Base-by-base conservation (phyloP, 2,113 vertebrate species). In the Pteropus alecto region DNA sequence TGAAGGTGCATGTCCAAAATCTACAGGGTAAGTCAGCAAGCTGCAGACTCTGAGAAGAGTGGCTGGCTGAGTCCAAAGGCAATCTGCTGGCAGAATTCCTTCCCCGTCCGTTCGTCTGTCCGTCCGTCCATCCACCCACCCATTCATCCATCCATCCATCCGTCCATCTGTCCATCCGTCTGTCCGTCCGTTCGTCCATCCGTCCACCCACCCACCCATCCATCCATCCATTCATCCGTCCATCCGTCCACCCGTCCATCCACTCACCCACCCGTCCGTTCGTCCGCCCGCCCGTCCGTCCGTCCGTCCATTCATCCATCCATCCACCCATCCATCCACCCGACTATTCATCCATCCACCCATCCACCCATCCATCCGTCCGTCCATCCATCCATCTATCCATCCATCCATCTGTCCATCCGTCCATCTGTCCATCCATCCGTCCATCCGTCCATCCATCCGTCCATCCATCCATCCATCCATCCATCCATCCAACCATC, bases 211-310 rank as follows among this genome's bases (percentile, higher is more conserved):
- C 3, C 38, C 3, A 3, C 3, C 38, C 38, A 3, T 38, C 38
- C 38, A 3, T 38, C 38, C 35, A 3, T 3, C 35, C 35, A 3
- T 3, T 3, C 35, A 3, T 3, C 35, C 35, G 35, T 35, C 35
- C 35, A 3, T 35, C 35, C 35, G 35, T 35, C 35, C 35, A 3
- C 3, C 35, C 35, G 3, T 35, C 3, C 35, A 35, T 35, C 35
- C 35, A 35, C 3, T 3, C 35, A 35, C 3, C 35, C 35, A 35
- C 35, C 35, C 35, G 3, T 35, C 35, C 35, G 3, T 35, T 3
- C 35, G 3, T 3, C 35, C 35, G 35, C 2, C 35, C 3, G 3
- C 3, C 3, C 35, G 3, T 35, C 35, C 35, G 3, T 35, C 35
- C 35, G 3, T 3, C 35, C 35, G 3, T 35, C 35, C 35, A 35